phyloP scores from a whole-genome alignment of 2,888 invertebrate species.

The Drosophila pegasa region DNA sequence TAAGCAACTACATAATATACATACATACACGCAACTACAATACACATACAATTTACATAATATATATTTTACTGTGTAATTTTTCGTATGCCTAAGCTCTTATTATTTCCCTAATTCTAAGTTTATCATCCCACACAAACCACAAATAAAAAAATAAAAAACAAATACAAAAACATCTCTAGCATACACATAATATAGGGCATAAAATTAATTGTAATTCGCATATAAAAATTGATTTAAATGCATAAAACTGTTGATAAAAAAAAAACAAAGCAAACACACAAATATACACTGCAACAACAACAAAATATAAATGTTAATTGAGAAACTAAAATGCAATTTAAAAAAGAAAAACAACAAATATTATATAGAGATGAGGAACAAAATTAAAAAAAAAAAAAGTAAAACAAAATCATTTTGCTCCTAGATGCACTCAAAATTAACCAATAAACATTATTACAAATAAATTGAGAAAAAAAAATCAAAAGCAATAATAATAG shows the following conservation, averaged over 20 bases:
- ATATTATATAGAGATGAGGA: conserved; percentile 49
- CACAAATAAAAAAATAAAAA: neutral
- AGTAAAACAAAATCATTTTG: conserved; percentile 76
- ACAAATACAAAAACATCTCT: conserved; percentile 57
- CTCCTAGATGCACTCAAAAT: conserved; percentile 84
- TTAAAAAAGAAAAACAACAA: conserved; percentile 33
- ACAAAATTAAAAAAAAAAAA: conserved; percentile 57
- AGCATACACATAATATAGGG: conserved; percentile 61
- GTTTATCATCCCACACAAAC: conserved; percentile 63
- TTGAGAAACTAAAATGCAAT: conserved; percentile 38
- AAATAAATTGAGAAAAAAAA: conserved; percentile 66
- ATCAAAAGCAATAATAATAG: conserved; percentile 14
- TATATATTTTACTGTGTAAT: conserved; percentile 69
- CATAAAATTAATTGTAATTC: conserved; percentile 56
- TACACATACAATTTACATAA: conserved; percentile 49
- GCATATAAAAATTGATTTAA: conserved; percentile 67
- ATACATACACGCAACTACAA: conserved; percentile 41
- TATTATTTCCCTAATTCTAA: conserved; percentile 64
- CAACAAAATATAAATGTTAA: conserved; percentile 38
- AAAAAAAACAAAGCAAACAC: conserved; percentile 53
- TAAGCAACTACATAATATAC: conserved; percentile 48
- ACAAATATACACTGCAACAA: conserved; percentile 61
- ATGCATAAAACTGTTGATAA: conserved; percentile 73
- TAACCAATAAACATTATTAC: conserved; percentile 82
- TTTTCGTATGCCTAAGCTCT: conserved; percentile 59